Conservation (phyloP, 2,113 vertebrate genomes). For the Nycticorax nycticorax region DNA sequence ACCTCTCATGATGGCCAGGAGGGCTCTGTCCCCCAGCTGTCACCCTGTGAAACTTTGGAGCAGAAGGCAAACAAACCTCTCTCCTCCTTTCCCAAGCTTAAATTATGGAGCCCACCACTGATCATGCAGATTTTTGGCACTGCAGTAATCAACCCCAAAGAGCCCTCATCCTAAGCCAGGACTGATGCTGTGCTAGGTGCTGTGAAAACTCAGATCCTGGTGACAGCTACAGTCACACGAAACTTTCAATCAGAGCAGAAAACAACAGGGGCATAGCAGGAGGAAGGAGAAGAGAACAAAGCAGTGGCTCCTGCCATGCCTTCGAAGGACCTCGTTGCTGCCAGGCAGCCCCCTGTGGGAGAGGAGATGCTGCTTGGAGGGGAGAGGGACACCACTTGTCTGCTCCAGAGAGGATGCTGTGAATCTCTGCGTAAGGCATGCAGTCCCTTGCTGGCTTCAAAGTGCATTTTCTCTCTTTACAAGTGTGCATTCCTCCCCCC, state of each 20-base stretch:
- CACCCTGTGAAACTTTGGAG: neutral
- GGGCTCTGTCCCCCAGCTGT: neutral
- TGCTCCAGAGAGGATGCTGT: constrained; percentile 44
- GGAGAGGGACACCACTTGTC: neutral
- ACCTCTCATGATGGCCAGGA: neutral
- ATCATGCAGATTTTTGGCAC: neutral
- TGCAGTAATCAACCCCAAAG: neutral
- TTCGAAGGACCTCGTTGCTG: neutral
- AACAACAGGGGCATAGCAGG: constrained; percentile 3
- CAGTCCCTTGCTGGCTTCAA: constrained; percentile 50
- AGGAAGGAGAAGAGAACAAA: constrained; percentile 39
- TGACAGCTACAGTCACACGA: constrained; percentile 10
- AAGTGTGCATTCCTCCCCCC: constrained; percentile 5
- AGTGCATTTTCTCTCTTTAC: constrained; percentile 51
- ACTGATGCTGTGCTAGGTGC: neutral
- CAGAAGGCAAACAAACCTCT: neutral
- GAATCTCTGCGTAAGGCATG: neutral
- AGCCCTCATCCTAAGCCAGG: neutral
- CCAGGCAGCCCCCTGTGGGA: neutral
- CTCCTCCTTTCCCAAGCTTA: neutral
- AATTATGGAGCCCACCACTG: neutral
- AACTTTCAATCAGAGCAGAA: constrained; percentile 46
- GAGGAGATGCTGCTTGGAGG: neutral
- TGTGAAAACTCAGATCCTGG: constrained; percentile 43
- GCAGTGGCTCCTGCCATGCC: neutral